Conservation (phyloP, 2,888 invertebrate species). For the Cataglyphis albicans region DNA sequence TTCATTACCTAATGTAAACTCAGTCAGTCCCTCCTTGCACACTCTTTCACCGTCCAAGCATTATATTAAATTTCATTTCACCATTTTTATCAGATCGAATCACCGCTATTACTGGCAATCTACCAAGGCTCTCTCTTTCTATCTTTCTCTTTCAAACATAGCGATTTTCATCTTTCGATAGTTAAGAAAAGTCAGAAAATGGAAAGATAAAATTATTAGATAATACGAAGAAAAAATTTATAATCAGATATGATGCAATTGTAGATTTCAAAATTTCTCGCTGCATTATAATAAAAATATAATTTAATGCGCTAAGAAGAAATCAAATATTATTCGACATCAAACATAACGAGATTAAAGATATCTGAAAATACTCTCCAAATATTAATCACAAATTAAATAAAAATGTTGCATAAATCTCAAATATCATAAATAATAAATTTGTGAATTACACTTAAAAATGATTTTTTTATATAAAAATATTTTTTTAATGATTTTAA, state of each 20-base stretch:
- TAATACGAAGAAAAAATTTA: constrained; percentile 16
- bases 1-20: constrained; percentile 67
- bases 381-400: constrained; percentile 9
- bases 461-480: not conserved
- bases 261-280: constrained; percentile 11
- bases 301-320: not conserved
- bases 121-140: constrained; percentile 49
- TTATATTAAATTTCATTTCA: constrained; percentile 64
- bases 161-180: constrained; percentile 60
- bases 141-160: constrained; percentile 52
- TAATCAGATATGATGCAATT: constrained; percentile 9
- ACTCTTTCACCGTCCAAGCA: constrained; percentile 37
- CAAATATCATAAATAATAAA: not conserved
- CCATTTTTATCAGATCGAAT: constrained; percentile 63
- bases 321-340: not conserved
- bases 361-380: not conserved
- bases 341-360: not conserved
- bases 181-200: constrained; percentile 45
- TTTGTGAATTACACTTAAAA: too few relatives aligned
- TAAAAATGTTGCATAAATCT: not conserved
- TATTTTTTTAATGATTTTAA: not conserved
- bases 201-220: constrained; percentile 6
- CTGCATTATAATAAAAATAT: constrained; percentile 4
- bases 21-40: constrained; percentile 20
- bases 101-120: constrained; percentile 66